These are phyloP conservation scores for Ahaetulla prasina DNA, from an alignment of 2,113 vertebrate genomes.

Conservation along the genomic window DNA sequence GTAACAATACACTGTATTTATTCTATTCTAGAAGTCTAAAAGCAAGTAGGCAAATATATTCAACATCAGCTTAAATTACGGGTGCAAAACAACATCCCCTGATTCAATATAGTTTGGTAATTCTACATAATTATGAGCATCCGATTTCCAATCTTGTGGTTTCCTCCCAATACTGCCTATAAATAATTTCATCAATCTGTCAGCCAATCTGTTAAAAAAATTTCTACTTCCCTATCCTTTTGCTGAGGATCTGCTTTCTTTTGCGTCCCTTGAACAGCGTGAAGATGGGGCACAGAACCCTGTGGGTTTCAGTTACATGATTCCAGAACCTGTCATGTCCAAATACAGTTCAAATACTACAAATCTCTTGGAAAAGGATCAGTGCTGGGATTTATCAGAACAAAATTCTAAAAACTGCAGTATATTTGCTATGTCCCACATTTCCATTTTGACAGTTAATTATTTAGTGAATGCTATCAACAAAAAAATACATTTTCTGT, in stretches of 20 bases:
- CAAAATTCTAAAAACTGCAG: not conserved
- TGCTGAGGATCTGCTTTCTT: not conserved
- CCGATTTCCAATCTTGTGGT: not conserved
- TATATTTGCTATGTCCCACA: not conserved
- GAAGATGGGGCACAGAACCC: not conserved
- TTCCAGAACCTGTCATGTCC: not conserved
- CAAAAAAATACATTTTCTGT: conserved; percentile 7
- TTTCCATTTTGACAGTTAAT: not conserved
- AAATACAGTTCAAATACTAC: not conserved
- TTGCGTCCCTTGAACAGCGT: not conserved
- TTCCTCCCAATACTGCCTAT: not conserved
- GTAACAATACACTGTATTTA: not conserved
- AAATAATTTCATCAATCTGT: not conserved
- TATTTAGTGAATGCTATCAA: not conserved
- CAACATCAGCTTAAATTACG: not conserved
- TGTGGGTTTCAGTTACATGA: not conserved
- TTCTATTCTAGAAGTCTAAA: not conserved
- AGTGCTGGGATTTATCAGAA: not conserved
- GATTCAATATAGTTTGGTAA: not conserved
- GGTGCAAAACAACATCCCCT: not conserved
- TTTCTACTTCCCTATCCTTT: not conserved
- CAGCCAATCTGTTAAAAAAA: not conserved
- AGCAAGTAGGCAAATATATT: not conserved
- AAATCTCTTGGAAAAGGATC: not conserved
- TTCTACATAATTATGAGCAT: not conserved